Percentiles rank a stretch among this genome's conserved stretches.
Conservation (phyloP, 1,140 invertebrate species). For the Drosophila arizonae region DNA sequence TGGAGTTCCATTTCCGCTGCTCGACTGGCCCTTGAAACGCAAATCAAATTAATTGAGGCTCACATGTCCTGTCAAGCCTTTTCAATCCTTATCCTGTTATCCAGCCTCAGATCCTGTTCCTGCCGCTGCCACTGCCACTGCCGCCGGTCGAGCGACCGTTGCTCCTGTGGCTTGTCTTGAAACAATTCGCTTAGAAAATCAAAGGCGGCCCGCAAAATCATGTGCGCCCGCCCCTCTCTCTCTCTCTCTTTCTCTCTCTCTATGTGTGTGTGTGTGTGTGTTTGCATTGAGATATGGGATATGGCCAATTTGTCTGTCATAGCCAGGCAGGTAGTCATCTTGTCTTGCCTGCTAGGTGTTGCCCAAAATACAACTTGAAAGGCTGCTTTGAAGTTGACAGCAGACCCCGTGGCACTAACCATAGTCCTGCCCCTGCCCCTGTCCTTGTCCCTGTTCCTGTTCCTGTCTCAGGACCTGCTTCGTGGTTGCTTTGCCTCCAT, state of each 20-base stretch:
- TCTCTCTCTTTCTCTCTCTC: too few species aligned
- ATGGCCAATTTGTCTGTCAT: slow-evolving; percentile 76
- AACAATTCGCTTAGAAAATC: slow-evolving; percentile 83
- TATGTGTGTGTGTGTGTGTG: slow-evolving; percentile 2
- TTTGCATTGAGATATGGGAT: slow-evolving; percentile 35
- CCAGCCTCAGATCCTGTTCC: too few species aligned
- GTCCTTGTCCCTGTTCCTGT: too few species aligned
- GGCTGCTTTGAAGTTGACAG: slow-evolving; percentile 71
- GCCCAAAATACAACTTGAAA: slow-evolving; percentile 72
- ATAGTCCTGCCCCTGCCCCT: too few species aligned
- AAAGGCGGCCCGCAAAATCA: slow-evolving; percentile 64
- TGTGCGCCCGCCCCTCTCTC: background rate
- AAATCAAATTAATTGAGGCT: slow-evolving; percentile 82
- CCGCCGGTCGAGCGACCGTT: slow-evolving; percentile 13
- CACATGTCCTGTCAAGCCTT: slow-evolving; percentile 54
- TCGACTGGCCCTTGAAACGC: slow-evolving; percentile 37
- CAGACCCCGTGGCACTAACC: slow-evolving; percentile 18
- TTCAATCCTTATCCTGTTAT: slow-evolving; percentile 10
- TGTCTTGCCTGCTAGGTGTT: slow-evolving; percentile 54
- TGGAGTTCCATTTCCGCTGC: slow-evolving; percentile 74
- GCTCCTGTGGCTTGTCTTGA: slow-evolving; percentile 80
- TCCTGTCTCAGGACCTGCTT: slow-evolving; percentile 18
- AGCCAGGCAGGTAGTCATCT: slow-evolving; percentile 27
- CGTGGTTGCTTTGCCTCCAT: slow-evolving; percentile 23
- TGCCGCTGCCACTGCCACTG: background rate